Evolutionary conservation across 2,113 vertebrate genomes (phyloP).

Genomic region (Crypturellus undulatus): DNA sequence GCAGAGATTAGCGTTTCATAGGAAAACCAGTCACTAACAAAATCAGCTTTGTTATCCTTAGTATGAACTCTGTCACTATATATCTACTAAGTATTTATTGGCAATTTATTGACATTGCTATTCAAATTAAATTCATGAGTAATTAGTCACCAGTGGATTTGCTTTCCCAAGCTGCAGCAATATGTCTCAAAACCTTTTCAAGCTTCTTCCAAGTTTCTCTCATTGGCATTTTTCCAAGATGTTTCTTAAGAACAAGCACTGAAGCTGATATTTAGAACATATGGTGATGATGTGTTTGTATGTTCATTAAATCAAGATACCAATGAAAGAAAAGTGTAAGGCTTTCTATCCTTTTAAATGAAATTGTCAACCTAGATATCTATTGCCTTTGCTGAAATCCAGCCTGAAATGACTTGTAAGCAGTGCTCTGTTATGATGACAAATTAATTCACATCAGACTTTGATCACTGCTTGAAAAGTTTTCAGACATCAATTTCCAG

Average conservation of each 20-base stretch:
- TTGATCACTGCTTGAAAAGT: conserved; percentile 81
- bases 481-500: conserved; percentile 79
- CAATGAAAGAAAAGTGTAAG: conserved; percentile 81
- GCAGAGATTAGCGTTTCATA: conserved; percentile 64
- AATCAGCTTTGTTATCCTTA: conserved; percentile 41
- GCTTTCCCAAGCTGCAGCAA: conserved; percentile 77
- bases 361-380: conserved; percentile 85
- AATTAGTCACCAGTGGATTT: conserved; percentile 82
- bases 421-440: conserved; percentile 79
- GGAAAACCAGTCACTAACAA: conserved; percentile 52
- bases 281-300: conserved; percentile 83
- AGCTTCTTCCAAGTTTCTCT: conserved; percentile 79
- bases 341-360: conserved; percentile 83
- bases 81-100: conserved; percentile 72
- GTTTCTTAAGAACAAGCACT: conserved; percentile 77
- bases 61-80: conserved; percentile 53
- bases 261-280: conserved; percentile 83
- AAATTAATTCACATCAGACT: conserved; percentile 85
- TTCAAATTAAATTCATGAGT: conserved; percentile 77
- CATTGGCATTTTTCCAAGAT: conserved; percentile 81
- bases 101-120: conserved; percentile 75
- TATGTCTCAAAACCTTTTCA: conserved; percentile 82
- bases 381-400: conserved; percentile 79
- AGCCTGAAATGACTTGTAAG: conserved; percentile 80
- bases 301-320: conserved; percentile 85